phyloP scores from a whole-genome alignment of 2,888 invertebrate species.

The Hemaris fuciformis region DNA sequence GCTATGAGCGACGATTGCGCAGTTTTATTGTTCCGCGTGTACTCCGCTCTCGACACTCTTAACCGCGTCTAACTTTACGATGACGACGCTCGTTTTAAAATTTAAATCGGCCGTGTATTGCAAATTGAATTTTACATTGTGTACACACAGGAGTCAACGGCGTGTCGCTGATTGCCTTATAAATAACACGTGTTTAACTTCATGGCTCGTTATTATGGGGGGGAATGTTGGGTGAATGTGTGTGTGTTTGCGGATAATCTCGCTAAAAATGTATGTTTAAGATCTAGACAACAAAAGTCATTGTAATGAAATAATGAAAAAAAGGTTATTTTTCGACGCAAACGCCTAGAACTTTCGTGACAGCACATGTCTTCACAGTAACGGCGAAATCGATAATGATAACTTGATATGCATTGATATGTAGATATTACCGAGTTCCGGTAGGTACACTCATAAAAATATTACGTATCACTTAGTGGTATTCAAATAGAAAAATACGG shows the following conservation, averaged over 20 bases:
- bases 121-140: slow-evolving; percentile 44
- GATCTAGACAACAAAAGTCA: background rate
- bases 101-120: slow-evolving; percentile 57
- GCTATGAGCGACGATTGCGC: slow-evolving; percentile 47
- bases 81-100: slow-evolving; percentile 48
- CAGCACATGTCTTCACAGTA: background rate
- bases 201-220: slow-evolving; percentile 26
- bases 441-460: background rate
- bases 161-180: slow-evolving; percentile 34
- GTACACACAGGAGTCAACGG: slow-evolving; percentile 33
- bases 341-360: background rate
- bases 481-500: too few species aligned
- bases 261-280: background rate
- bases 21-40: slow-evolving; percentile 53
- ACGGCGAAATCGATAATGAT: background rate
- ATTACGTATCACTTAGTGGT: background rate
- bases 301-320: background rate
- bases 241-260: slow-evolving; percentile 10
- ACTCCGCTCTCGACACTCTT: background rate
- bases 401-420: background rate
- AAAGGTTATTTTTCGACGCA: background rate
- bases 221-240: too few species aligned
- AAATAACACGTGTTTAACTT: slow-evolving; percentile 32
- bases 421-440: background rate
- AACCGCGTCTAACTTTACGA: slow-evolving; percentile 15